These are phyloP conservation scores for Mythimna albipuncta DNA, from an alignment of 2,888 invertebrate species.

Conservation along the genomic window DNA sequence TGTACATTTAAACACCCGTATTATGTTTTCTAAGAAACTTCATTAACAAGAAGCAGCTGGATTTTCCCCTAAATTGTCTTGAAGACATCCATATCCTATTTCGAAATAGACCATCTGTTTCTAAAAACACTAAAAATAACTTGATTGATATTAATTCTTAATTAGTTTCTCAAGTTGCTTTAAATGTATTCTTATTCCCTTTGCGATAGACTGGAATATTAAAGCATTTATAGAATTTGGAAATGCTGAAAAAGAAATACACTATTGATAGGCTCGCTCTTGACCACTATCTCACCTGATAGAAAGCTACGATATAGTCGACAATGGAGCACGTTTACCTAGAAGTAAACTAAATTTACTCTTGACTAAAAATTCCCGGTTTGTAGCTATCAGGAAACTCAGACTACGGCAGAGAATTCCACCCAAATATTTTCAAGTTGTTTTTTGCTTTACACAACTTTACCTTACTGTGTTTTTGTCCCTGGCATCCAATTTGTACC, in stretches of 20 bases:
- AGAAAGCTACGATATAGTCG: too few relatives aligned
- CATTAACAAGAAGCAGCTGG: conserved; percentile 34
- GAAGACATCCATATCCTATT: conserved; percentile 38
- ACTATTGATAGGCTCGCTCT: too few relatives aligned
- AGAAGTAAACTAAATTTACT: too few relatives aligned
- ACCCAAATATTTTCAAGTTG: background rate
- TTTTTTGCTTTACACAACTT: conserved; percentile 19
- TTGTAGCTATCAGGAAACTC: too few relatives aligned
- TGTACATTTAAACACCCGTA: background rate
- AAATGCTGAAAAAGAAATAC: too few relatives aligned
- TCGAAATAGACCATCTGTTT: conserved; percentile 50
- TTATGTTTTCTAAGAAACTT: conserved; percentile 1
- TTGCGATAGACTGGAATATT: background rate
- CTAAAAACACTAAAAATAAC: conserved; percentile 41
- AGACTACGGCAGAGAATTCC: too few relatives aligned
- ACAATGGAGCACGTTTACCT: too few relatives aligned
- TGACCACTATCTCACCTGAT: too few relatives aligned
- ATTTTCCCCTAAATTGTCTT: conserved; percentile 17
- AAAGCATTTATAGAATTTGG: background rate
- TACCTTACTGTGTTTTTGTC: background rate
- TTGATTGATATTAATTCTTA: conserved; percentile 26
- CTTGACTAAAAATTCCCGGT: too few relatives aligned
- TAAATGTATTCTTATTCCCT: conserved; percentile 6
- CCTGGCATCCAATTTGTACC: conserved; percentile 1
- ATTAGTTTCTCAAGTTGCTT: conserved; percentile 30